Percentiles rank a stretch among this genome's conserved stretches.
These are phyloP conservation scores for Perca schrenkii DNA, from an alignment of 2,113 vertebrate genomes.

Conservation along the genomic window DNA sequence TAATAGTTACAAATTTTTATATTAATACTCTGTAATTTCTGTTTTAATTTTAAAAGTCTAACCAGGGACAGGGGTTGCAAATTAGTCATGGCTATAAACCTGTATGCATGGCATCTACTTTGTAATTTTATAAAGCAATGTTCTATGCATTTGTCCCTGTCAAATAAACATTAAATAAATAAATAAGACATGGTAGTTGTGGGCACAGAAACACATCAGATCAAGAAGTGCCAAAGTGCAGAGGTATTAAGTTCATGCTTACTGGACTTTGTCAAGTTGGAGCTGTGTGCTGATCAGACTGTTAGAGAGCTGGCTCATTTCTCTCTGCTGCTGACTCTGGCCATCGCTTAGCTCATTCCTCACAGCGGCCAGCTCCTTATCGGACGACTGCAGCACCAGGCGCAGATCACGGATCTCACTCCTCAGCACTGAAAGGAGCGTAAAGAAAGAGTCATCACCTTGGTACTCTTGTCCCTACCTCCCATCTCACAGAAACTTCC, in stretches of 20 bases:
- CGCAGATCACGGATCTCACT: slow-evolving; percentile 94
- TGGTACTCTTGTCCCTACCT: not conserved
- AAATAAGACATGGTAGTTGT: not conserved
- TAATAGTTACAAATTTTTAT: too few species aligned
- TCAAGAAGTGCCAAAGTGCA: not conserved
- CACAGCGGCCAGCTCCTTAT: slow-evolving; percentile 89
- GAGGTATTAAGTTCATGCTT: slow-evolving; percentile 30
- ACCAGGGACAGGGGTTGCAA: too few species aligned
- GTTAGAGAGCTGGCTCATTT: slow-evolving; percentile 87
- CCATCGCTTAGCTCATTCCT: slow-evolving; percentile 84
- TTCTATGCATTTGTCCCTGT: too few species aligned
- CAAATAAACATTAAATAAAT: too few species aligned
- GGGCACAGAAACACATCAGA: not conserved
- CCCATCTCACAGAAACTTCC: not conserved
- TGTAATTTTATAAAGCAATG: too few species aligned
- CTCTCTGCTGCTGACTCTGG: slow-evolving; percentile 86
- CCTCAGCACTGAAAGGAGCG: slow-evolving; percentile 85
- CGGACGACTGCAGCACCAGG: slow-evolving; percentile 93
- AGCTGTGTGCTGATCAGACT: slow-evolving; percentile 90
- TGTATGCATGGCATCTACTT: too few species aligned
- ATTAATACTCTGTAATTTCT: too few species aligned
- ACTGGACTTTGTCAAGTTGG: slow-evolving; percentile 93
- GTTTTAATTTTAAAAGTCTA: too few species aligned
- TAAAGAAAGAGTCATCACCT: not conserved
- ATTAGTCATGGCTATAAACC: too few species aligned